These are phyloP conservation scores for Pteropus alecto DNA, from an alignment of 2,113 vertebrate genomes.

Conservation along the genomic window DNA sequence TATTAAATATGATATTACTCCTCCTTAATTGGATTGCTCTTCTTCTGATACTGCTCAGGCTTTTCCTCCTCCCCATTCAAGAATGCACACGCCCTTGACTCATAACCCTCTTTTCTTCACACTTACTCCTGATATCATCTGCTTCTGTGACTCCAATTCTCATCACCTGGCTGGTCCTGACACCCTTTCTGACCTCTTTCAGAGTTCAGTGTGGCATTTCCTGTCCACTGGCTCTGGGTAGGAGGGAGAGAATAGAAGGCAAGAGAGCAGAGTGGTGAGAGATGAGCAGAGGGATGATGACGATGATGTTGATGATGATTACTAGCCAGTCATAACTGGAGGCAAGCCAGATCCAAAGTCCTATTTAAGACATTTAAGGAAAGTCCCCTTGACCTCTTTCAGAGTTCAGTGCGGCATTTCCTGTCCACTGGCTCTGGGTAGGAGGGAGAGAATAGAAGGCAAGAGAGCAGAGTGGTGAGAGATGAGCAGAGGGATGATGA, in stretches of 20 bases:
- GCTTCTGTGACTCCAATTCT: not conserved
- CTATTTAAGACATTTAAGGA: not conserved
- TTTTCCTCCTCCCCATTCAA: not conserved
- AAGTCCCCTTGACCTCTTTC: not conserved
- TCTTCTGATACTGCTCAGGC: not conserved
- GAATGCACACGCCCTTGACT: not conserved
- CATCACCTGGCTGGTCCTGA: not conserved
- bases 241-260: not conserved
- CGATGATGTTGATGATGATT: not conserved
- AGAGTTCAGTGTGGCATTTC: not conserved
- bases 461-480: not conserved
- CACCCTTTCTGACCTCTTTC: not conserved
- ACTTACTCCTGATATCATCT: not conserved
- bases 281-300: not conserved
- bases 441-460: not conserved
- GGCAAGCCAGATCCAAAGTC: not conserved
- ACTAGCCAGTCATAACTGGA: not conserved
- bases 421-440: not conserved
- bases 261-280: not conserved
- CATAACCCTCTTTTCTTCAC: not conserved
- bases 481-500: not conserved
- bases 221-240: not conserved
- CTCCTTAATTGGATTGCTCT: not conserved
- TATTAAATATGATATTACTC: not conserved
- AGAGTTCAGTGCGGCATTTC: not conserved